These are phyloP conservation scores for Echinarachnius parma DNA, from an alignment of 53 echinoderm and acorn worm genomes.

Conservation along the genomic window DNA sequence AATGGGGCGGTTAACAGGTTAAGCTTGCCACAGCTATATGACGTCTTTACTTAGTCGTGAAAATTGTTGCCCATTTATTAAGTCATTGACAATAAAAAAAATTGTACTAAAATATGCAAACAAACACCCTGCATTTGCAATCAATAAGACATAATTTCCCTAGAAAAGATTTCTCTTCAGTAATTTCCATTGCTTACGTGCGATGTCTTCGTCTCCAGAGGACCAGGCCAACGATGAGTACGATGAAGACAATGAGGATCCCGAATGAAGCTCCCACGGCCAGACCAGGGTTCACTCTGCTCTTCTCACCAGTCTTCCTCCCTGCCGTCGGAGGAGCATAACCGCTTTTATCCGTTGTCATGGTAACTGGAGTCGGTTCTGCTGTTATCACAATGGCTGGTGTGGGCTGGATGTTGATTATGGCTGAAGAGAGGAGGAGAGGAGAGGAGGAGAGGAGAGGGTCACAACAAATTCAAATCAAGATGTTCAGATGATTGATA, in stretches of 20 bases:
- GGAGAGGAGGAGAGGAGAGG: no score
- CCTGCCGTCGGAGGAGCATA: not conserved
- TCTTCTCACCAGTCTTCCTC: not conserved
- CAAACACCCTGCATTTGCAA: no score
- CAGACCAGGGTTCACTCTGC: not conserved
- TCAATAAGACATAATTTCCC: no score
- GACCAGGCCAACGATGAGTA: not conserved
- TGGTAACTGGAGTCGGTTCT: not conserved
- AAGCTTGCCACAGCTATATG: no score
- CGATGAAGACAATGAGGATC: not conserved
- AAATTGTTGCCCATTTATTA: no score
- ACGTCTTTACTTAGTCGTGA: no score
- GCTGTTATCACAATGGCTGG: not conserved
- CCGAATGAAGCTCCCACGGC: slow-evolving; percentile 1
- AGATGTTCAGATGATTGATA: no score
- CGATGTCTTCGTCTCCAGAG: slow-evolving; percentile 1
- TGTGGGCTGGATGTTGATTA: not conserved
- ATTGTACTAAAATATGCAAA: no score
- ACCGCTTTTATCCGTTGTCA: slow-evolving; percentile 1
- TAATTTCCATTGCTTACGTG: not conserved
- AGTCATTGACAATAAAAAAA: no score
- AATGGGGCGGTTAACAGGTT: no score
- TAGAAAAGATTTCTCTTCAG: not conserved
- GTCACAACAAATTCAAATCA: no score
- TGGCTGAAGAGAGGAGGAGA: not conserved